Conservation (phyloP, 2,113 vertebrate species). For the Octodon degus region DNA sequence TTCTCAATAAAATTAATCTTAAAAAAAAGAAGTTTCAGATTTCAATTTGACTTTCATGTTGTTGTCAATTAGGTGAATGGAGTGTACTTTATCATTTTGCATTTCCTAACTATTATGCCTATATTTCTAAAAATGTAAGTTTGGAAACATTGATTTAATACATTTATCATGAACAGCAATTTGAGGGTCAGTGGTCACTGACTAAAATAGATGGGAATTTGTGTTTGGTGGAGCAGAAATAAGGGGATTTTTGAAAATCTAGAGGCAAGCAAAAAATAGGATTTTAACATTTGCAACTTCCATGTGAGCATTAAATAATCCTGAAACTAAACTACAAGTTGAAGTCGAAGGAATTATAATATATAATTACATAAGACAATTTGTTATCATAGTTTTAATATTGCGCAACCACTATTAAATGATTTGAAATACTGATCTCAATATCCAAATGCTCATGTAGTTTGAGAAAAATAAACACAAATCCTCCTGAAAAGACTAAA, state of each 20-base stretch:
- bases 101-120: slow-evolving; percentile 36
- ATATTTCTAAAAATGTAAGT: slow-evolving; percentile 20
- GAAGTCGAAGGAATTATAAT: slow-evolving; percentile 50
- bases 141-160: slow-evolving; percentile 20
- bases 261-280: neutral
- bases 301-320: slow-evolving; percentile 47
- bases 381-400: slow-evolving; percentile 36
- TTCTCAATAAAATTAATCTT: no score
- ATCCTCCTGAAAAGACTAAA: neutral
- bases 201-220: neutral
- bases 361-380: slow-evolving; percentile 23
- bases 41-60: slow-evolving; percentile 41
- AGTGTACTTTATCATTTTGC: slow-evolving; percentile 12
- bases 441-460: slow-evolving; percentile 28
- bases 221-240: neutral
- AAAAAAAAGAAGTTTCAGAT: neutral
- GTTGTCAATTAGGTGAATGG: neutral
- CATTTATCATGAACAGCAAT: slow-evolving; percentile 16
- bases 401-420: neutral
- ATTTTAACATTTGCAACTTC: slow-evolving; percentile 63
- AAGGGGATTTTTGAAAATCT: slow-evolving; percentile 17
- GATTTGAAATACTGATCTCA: slow-evolving; percentile 52
- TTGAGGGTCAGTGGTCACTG: neutral
- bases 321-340: slow-evolving; percentile 59
- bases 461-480: slow-evolving; percentile 65